These are phyloP conservation scores for Tupaia chinensis DNA, from an alignment of 2,113 vertebrate genomes.

Conservation along the genomic window DNA sequence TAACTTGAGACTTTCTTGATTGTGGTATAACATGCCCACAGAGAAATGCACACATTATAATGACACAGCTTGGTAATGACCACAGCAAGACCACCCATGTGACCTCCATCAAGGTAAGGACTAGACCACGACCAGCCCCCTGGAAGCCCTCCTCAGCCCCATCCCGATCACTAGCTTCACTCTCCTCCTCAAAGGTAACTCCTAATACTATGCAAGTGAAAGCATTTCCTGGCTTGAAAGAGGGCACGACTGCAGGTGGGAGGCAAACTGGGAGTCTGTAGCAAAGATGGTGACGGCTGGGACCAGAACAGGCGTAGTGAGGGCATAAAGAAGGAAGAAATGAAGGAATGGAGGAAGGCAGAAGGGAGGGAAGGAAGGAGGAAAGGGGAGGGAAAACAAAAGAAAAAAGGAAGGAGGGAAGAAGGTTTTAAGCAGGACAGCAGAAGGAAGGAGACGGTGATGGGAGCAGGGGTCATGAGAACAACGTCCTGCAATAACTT, in stretches of 20 bases:
- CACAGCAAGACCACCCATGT: neutral
- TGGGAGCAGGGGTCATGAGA: neutral
- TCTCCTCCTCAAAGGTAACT: neutral
- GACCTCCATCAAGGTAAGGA: neutral
- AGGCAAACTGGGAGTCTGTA: neutral
- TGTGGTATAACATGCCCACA: neutral
- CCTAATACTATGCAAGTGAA: neutral
- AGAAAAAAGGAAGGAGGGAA: rapidly evolving
- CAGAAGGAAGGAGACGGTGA: neutral
- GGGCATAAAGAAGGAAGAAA: no score
- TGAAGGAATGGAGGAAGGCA: neutral
- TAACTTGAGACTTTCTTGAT: neutral
- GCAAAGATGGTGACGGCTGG: neutral
- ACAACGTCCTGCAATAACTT: neutral
- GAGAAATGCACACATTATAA: neutral
- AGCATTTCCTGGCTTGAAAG: neutral
- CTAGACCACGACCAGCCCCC: no score
- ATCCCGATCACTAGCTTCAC: neutral
- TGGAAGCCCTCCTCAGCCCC: neutral
- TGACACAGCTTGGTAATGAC: neutral
- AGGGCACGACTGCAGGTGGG: neutral
- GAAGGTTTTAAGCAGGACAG: neutral
- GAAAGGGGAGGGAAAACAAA: no score
- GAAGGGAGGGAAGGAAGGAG: neutral
- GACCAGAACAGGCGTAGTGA: neutral